Evolutionary conservation across 2,797 vertebrate genomes (phyloP).

Genomic region (Lycodopsis pacificus): DNA sequence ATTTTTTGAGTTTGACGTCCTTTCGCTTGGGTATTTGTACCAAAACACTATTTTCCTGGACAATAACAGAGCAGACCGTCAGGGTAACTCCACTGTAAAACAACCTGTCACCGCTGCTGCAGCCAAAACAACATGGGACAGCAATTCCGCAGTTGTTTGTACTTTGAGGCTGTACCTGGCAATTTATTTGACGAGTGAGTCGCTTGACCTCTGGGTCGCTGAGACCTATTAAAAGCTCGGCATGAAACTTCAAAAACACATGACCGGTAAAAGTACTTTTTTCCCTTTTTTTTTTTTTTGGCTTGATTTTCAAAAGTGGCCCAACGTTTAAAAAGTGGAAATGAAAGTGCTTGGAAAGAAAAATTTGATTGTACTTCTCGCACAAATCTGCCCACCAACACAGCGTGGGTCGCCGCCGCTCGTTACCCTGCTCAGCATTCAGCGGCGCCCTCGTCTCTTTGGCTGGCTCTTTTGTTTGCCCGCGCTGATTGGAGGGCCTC

Average conservation of each 20-base stretch:
- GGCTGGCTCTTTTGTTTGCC: conserved; percentile 76
- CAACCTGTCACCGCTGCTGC: conserved; percentile 15
- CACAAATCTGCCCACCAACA: neutral
- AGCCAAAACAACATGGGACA: conserved; percentile 34
- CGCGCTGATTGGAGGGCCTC: conserved; percentile 75
- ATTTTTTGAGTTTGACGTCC: conserved; percentile 62
- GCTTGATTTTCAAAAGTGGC: neutral
- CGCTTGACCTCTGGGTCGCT: conserved; percentile 53
- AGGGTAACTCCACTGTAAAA: conserved; percentile 44
- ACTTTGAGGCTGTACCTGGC: conserved; percentile 37
- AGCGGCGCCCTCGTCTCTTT: conserved; percentile 46
- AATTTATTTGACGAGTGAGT: conserved; percentile 68
- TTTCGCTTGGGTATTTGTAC: conserved; percentile 53
- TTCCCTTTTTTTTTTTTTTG: too few relatives aligned
- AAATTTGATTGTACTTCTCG: neutral
- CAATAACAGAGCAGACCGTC: conserved; percentile 53
- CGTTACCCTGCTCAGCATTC: conserved; percentile 70
- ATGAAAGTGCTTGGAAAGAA: neutral
- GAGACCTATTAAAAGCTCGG: conserved; percentile 46
- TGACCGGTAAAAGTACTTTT: neutral
- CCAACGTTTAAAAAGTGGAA: neutral
- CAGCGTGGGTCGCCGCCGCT: conserved; percentile 15
- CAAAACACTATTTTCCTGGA: conserved; percentile 65
- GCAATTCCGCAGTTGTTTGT: conserved; percentile 50
- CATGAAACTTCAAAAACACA: conserved; percentile 26